A percentile compares a stretch with the other conserved stretches of the same genome.
These are phyloP conservation scores for Ophion ellenae DNA, from an alignment of 2,888 invertebrate genomes.

Conservation along the genomic window DNA sequence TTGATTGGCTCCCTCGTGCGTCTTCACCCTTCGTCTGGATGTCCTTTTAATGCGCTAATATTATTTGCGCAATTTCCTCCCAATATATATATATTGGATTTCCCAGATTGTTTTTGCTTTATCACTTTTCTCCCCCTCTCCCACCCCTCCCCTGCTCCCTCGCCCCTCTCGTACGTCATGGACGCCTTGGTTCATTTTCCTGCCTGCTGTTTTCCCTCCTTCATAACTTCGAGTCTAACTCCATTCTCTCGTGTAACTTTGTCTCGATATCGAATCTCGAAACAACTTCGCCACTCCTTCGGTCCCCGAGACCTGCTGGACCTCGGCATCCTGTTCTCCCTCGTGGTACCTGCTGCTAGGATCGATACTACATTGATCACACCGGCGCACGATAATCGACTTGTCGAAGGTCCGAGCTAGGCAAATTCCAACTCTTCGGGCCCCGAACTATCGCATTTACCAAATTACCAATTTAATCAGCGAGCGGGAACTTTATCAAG, in stretches of 20 bases:
- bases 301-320: neutral
- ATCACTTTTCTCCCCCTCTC: neutral
- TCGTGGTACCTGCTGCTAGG: neutral
- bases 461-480: neutral
- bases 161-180: neutral
- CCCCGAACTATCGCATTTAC: neutral
- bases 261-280: neutral
- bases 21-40: neutral
- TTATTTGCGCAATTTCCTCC: neutral
- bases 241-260: neutral
- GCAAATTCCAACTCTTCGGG: neutral
- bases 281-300: neutral
- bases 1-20: neutral
- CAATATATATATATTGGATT: neutral
- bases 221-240: neutral
- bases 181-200: neutral
- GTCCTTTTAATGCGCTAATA: neutral
- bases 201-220: neutral
- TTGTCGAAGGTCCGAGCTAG: neutral
- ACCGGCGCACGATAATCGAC: neutral
- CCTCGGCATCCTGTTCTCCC: neutral
- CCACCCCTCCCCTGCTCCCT: neutral
- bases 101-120: neutral
- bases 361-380: neutral
- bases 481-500: neutral